A percentile compares a stretch with the other conserved stretches of the same genome.
phyloP scores from a whole-genome alignment of 2,113 vertebrate species.

The Zosterops borbonicus region DNA sequence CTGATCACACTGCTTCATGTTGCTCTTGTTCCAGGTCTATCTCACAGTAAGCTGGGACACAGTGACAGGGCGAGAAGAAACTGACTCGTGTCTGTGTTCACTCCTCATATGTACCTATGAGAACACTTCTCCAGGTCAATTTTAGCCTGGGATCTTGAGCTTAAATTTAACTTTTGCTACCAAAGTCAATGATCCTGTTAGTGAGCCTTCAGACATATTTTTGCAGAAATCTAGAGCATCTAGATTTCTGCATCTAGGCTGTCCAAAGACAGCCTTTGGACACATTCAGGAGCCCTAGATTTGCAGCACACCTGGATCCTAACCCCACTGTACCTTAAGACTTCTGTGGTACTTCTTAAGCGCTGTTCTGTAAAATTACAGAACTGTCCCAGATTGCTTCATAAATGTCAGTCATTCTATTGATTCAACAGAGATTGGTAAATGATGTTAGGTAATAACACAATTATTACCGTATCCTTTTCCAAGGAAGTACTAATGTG shows the following conservation, averaged over 20 bases:
- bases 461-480: not conserved
- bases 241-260: not conserved
- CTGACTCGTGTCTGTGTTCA: not conserved
- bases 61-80: not conserved
- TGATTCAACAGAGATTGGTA: not conserved
- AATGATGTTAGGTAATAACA: not conserved
- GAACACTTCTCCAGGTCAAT: not conserved
- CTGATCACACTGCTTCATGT: not conserved
- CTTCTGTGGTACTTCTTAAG: not conserved
- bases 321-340: not conserved
- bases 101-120: not conserved
- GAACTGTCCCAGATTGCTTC: not conserved
- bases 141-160: not conserved
- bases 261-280: not conserved
- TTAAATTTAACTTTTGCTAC: not conserved
- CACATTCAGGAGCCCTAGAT: not conserved
- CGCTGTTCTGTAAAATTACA: not conserved
- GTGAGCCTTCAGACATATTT: not conserved
- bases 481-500: not conserved
- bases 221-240: not conserved
- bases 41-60: not conserved
- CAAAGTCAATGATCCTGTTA: not conserved
- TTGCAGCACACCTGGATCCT: not conserved
- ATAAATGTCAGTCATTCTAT: not conserved
- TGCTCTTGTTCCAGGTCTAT: not conserved